Percentiles rank a stretch among this genome's conserved stretches.
Evolutionary conservation across 2,113 vertebrate species (phyloP).

Genomic region (Boleophthalmus pectinirostris): DNA sequence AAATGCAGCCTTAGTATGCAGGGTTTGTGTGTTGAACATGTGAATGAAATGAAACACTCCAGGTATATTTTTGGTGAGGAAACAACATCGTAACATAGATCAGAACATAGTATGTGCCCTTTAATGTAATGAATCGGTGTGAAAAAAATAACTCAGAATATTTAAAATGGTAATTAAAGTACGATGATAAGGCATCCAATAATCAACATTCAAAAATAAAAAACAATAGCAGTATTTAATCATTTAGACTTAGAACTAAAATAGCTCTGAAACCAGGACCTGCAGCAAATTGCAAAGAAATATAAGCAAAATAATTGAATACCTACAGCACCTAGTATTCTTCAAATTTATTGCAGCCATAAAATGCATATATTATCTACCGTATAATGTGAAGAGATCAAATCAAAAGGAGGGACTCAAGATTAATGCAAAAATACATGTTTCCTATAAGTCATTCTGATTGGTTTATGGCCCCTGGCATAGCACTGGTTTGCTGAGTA

Average conservation of each 20-base stretch:
- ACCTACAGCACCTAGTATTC: neutral
- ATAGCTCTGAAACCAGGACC: neutral
- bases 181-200: conserved; percentile 11
- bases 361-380: neutral
- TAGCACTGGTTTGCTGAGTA: neutral
- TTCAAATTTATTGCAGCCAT: neutral
- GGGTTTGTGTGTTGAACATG: no score
- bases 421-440: conserved; percentile 2
- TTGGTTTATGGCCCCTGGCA: neutral
- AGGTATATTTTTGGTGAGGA: no score
- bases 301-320: neutral
- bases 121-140: conserved; percentile 17
- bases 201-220: neutral
- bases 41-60: no score
- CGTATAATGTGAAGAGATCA: conserved; percentile 3
- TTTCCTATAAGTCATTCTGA: conserved; percentile 4
- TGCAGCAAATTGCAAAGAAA: neutral
- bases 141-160: conserved; percentile 11
- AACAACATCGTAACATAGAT: no score
- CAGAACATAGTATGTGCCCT: no score
- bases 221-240: neutral
- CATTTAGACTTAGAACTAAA: neutral
- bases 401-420: neutral
- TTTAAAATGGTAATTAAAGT: neutral
- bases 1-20: no score